Percentiles rank a stretch among this genome's conserved stretches.
Conservation (phyloP, 2,888 invertebrate genomes). For the Eucriotettix oculatus region DNA sequence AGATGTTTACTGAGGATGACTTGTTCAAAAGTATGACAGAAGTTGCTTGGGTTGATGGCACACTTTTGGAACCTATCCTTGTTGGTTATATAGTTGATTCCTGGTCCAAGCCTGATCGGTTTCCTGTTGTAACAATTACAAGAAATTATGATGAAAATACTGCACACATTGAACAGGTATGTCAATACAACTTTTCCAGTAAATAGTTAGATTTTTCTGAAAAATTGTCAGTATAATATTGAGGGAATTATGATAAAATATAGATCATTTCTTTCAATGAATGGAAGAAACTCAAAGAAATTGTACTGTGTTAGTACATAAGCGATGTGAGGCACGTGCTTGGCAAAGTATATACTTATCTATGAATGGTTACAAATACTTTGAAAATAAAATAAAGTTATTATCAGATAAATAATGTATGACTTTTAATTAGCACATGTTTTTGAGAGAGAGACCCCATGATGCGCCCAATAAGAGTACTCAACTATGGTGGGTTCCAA, state of each 20-base stretch:
- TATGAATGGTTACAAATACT: not conserved
- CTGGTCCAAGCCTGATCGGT: conserved; percentile 67
- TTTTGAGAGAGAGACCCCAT: conserved; percentile 50
- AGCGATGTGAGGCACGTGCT: too few relatives aligned
- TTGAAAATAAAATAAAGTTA: too few relatives aligned
- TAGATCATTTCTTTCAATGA: too few relatives aligned
- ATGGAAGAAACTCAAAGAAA: too few relatives aligned
- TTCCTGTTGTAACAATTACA: conserved; percentile 54
- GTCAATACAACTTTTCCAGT: not conserved
- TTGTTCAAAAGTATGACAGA: conserved; percentile 59
- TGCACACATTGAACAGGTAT: conserved; percentile 46
- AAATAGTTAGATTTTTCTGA: too few relatives aligned
- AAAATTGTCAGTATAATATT: too few relatives aligned
- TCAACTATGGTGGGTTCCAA: conserved; percentile 58
- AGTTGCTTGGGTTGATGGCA: conserved; percentile 42
- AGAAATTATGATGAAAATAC: conserved; percentile 48
- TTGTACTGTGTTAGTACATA: too few relatives aligned
- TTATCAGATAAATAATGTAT: too few relatives aligned
- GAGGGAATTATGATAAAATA: too few relatives aligned
- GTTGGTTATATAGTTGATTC: conserved; percentile 56
- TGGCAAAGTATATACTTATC: not conserved
- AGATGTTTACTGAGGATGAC: conserved; percentile 62
- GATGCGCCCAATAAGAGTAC: conserved; percentile 52
- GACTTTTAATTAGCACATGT: conserved; percentile 9
- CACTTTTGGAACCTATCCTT: conserved; percentile 36